These are phyloP conservation scores for Pyrochroa serraticornis DNA, from an alignment of 2,888 invertebrate species.

Conservation along the genomic window DNA sequence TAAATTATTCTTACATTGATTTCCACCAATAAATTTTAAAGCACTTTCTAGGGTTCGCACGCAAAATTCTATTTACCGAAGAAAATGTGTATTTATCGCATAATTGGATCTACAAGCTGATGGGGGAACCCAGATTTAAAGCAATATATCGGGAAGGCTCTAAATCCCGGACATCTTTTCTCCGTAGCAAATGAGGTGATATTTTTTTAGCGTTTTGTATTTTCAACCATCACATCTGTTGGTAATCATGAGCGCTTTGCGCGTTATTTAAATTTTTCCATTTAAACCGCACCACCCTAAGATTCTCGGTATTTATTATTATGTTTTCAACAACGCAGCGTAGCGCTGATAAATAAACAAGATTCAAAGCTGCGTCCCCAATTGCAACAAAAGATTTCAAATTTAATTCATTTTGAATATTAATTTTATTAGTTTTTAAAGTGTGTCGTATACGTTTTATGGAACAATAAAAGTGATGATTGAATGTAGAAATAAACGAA, in stretches of 20 bases:
- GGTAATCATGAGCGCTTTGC: constrained; percentile 30
- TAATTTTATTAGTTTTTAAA: constrained; percentile 53
- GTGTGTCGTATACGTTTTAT: constrained; percentile 52
- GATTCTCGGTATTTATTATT: constrained; percentile 18
- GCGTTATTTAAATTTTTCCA: constrained; percentile 35
- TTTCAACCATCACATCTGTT: constrained; percentile 37
- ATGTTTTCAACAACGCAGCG: constrained; percentile 12
- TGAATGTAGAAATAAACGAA: constrained; percentile 38
- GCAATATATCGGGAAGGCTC: constrained; percentile 34
- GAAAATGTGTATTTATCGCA: constrained; percentile 34
- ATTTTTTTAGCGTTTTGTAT: constrained; percentile 36
- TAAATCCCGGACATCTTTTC: constrained; percentile 32
- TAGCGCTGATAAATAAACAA: not conserved
- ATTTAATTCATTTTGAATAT: constrained; percentile 50
- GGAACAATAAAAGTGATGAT: constrained; percentile 51
- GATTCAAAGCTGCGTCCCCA: not conserved
- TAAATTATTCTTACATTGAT: constrained; percentile 28
- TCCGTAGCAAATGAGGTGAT: constrained; percentile 36
- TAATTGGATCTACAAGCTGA: constrained; percentile 35
- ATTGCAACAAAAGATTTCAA: constrained; percentile 46
- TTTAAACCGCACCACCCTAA: constrained; percentile 20
- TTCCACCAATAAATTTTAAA: constrained; percentile 20
- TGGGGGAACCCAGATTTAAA: constrained; percentile 30
- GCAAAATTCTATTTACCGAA: constrained; percentile 23
- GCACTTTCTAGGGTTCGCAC: constrained; percentile 6